These are phyloP conservation scores for Heteropelma amictum DNA, from an alignment of 2,888 invertebrate species.

Conservation along the genomic window DNA sequence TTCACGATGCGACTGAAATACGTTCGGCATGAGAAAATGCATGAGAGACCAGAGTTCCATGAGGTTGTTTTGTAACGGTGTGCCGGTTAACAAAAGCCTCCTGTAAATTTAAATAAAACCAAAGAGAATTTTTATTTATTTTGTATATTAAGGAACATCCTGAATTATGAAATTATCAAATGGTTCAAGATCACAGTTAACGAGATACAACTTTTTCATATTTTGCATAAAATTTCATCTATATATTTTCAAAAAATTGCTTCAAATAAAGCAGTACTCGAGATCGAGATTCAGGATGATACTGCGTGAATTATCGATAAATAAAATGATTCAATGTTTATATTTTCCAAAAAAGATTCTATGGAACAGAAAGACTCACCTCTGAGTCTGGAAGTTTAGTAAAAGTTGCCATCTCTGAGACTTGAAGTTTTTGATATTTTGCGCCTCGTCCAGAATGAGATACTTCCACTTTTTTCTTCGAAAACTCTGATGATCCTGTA, in stretches of 20 bases:
- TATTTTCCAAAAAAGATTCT: neutral
- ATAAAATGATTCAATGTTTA: neutral
- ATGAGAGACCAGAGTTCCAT: conserved; percentile 99
- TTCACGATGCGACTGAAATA: conserved; percentile 97
- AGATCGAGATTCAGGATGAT: no score
- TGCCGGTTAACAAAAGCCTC: conserved; percentile 94
- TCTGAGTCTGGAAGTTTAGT: conserved; percentile 95
- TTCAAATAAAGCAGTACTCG: no score
- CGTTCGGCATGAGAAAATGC: conserved; percentile 99
- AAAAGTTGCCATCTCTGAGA: conserved; percentile 99
- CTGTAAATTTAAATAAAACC: conserved; percentile 78
- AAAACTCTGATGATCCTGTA: conserved; percentile 99
- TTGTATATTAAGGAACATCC: no score
- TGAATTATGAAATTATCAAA: no score
- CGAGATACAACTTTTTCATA: no score
- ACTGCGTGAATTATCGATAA: conserved; percentile 31
- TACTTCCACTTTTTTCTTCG: conserved; percentile 99
- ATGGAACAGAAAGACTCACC: conserved; percentile 78
- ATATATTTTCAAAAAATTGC: no score
- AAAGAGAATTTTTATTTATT: conserved; percentile 15
- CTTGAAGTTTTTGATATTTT: conserved; percentile 99
- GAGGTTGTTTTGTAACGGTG: conserved; percentile 96
- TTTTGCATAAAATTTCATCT: no score
- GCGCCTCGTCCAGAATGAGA: conserved; percentile 98
- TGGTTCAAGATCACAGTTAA: no score